Percentiles rank a stretch among this genome's conserved stretches.
These are phyloP conservation scores for Meloe dianella DNA, from an alignment of 2,888 invertebrate genomes.

Conservation along the genomic window DNA sequence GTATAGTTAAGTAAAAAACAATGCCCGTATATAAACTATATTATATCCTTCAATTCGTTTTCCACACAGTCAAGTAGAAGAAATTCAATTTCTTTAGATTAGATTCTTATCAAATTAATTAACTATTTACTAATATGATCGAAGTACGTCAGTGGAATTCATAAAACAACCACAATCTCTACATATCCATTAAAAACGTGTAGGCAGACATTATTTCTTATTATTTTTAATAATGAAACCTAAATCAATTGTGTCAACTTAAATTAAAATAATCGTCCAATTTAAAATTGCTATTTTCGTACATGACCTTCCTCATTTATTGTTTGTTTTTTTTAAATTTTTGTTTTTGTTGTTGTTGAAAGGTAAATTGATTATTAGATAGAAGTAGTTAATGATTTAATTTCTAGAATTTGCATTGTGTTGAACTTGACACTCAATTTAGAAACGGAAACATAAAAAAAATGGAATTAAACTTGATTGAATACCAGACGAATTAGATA, in stretches of 20 bases:
- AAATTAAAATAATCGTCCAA: not conserved
- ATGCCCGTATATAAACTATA: too few species aligned
- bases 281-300: conserved; percentile 2
- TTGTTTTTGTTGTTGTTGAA: not conserved
- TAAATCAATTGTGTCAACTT: conserved; percentile 2
- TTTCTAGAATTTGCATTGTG: not conserved
- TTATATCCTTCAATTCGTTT: not conserved
- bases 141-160: not conserved
- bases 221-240: not conserved
- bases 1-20: not conserved
- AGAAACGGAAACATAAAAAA: not conserved
- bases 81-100: not conserved
- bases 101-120: not conserved
- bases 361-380: not conserved
- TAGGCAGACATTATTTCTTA: not conserved
- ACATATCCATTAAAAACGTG: not conserved
- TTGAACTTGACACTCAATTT: not conserved
- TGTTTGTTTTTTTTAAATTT: too few species aligned
- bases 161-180: not conserved
- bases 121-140: not conserved
- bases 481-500: conserved; percentile 1
- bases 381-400: not conserved
- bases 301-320: not conserved
- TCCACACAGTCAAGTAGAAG: not conserved
- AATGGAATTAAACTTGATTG: not conserved